phyloP scores from a whole-genome alignment of 2,797 vertebrate species.

The Liparis tanakae region DNA sequence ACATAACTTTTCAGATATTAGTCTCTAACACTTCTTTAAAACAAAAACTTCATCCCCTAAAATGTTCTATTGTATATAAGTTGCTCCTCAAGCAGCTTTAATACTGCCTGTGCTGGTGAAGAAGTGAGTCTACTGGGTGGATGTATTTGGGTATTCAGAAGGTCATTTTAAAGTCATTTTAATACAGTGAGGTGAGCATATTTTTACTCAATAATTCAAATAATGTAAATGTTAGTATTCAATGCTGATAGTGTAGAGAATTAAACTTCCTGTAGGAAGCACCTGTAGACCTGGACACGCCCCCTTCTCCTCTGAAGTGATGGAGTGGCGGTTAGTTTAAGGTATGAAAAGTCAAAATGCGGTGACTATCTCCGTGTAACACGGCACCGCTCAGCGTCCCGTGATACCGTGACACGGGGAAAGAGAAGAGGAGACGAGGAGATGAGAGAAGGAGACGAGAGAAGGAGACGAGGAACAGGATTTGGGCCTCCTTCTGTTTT shows the following conservation, averaged over 20 bases:
- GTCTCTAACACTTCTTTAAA: not conserved
- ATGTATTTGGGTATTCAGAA: not conserved
- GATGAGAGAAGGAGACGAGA: slow-evolving; percentile 38
- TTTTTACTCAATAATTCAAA: not conserved
- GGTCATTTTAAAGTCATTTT: no score
- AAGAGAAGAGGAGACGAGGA: slow-evolving; percentile 23
- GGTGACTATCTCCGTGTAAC: slow-evolving; percentile 32
- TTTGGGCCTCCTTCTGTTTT: slow-evolving; percentile 71
- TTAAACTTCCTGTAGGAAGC: not conserved
- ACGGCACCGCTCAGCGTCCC: slow-evolving; percentile 22
- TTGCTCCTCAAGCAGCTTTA: no score
- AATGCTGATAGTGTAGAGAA: not conserved
- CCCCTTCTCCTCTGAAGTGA: not conserved
- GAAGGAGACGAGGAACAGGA: slow-evolving; percentile 46
- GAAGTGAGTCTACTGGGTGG: not conserved
- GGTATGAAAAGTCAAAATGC: slow-evolving; percentile 20
- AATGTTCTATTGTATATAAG: not conserved
- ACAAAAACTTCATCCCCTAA: not conserved
- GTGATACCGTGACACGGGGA: slow-evolving; percentile 35
- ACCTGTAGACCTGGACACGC: not conserved
- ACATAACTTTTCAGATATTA: not conserved
- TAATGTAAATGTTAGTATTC: not conserved
- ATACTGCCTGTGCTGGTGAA: no score
- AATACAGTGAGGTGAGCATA: no score
- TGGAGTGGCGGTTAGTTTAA: not conserved